phyloP scores from a whole-genome alignment of 2,113 vertebrate species.

The Rissa tridactyla region DNA sequence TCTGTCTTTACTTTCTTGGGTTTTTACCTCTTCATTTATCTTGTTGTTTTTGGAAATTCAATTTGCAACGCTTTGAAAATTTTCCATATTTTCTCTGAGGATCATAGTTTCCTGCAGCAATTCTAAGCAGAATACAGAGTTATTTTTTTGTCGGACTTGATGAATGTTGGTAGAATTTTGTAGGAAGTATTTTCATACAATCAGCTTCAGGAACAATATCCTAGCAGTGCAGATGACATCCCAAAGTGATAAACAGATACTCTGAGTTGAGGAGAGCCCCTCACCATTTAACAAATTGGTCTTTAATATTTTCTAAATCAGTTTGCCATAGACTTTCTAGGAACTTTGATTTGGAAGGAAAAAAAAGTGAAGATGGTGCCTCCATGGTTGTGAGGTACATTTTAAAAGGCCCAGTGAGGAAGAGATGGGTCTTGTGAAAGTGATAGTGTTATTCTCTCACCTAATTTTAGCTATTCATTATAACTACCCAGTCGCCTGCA shows the following conservation, averaged over 20 bases:
- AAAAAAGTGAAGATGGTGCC: not conserved
- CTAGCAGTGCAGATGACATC: not conserved
- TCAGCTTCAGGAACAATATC: not conserved
- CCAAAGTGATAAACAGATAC: not conserved
- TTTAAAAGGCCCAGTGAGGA: not conserved
- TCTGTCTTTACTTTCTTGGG: not conserved
- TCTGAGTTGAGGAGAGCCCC: accelerated
- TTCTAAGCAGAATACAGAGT: not conserved
- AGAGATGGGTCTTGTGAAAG: not conserved
- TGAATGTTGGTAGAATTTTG: not conserved
- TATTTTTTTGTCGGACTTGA: not conserved
- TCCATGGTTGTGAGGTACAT: not conserved
- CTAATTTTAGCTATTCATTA: not conserved
- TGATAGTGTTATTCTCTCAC: not conserved
- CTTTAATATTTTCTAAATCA: not conserved
- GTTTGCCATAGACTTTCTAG: not conserved
- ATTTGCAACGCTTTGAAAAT: not conserved
- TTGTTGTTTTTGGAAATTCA: not conserved
- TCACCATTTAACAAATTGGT: not conserved
- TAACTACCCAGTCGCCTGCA: not conserved
- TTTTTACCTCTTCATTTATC: not conserved
- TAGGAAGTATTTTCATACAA: not conserved
- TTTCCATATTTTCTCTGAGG: not conserved
- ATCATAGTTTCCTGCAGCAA: not conserved
- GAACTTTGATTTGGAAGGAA: not conserved